Evolutionary conservation across 1,140 invertebrate species (phyloP).

Genomic region (Lycorma delicatula): DNA sequence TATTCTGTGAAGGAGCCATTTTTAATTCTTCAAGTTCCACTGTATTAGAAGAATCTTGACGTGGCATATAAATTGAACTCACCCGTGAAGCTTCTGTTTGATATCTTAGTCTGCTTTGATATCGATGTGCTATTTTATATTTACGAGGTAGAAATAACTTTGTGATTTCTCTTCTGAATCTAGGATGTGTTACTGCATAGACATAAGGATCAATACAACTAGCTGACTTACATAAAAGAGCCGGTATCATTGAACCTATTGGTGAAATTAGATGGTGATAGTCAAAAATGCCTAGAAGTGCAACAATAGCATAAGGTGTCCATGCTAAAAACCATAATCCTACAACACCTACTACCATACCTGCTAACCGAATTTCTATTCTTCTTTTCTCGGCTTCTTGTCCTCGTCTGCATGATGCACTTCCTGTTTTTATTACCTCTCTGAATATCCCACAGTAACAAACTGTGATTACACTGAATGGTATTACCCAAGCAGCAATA

Average conservation of each 20-base stretch:
- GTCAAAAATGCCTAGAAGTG: constrained; percentile 60
- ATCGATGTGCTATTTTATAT: neutral
- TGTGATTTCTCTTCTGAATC: constrained; percentile 24
- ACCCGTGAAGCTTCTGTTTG: neutral
- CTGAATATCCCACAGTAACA: constrained; percentile 56
- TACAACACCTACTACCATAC: constrained; percentile 55
- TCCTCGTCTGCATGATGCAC: constrained; percentile 36
- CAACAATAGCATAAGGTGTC: constrained; percentile 65
- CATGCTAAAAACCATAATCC: constrained; percentile 63
- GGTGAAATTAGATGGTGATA: constrained; percentile 52
- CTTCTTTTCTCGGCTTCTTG: constrained; percentile 54
- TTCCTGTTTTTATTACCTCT: constrained; percentile 17
- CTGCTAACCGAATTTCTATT: constrained; percentile 55
- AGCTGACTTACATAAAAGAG: constrained; percentile 63
- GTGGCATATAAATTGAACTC: neutral
- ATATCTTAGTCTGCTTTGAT: neutral
- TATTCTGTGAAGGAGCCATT: no score
- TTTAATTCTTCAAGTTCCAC: no score
- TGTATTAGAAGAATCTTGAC: neutral
- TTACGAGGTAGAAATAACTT: constrained; percentile 1
- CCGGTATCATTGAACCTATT: constrained; percentile 60
- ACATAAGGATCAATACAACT: constrained; percentile 66
- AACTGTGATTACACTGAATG: constrained; percentile 56
- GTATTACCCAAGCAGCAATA: constrained; percentile 55
- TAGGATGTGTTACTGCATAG: constrained; percentile 61